A percentile compares a stretch with the other conserved stretches of the same genome.
Conservation (phyloP, 2,888 invertebrate genomes). For the Philhelius pedissequus region DNA sequence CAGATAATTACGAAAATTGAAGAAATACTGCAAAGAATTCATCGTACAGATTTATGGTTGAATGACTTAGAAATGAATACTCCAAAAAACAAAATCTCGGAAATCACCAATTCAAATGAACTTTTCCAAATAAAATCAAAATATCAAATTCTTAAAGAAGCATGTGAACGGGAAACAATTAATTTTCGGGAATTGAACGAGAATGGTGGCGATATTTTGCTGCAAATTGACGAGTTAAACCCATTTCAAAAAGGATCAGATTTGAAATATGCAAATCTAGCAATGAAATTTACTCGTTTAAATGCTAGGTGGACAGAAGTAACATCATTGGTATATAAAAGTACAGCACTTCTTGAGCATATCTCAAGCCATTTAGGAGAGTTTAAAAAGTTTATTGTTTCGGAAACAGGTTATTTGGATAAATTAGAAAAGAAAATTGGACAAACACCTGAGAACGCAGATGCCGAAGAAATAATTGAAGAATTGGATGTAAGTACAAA, state of each 20-base stretch:
- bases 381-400: constrained; percentile 88
- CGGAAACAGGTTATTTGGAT: constrained; percentile 87
- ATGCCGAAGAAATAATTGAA: constrained; percentile 95
- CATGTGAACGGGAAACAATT: constrained; percentile 84
- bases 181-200: constrained; percentile 86
- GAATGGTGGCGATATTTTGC: constrained; percentile 83
- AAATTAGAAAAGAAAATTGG: constrained; percentile 87
- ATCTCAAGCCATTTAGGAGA: constrained; percentile 89
- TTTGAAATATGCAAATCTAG: constrained; percentile 81
- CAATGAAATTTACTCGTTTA: constrained; percentile 84
- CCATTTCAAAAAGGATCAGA: constrained; percentile 72
- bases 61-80: constrained; percentile 82
- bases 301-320: constrained; percentile 87
- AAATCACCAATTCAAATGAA: constrained; percentile 84
- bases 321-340: constrained; percentile 84
- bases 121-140: constrained; percentile 86
- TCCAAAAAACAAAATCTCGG: constrained; percentile 81
- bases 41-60: constrained; percentile 82
- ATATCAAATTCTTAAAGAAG: constrained; percentile 86
- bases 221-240: constrained; percentile 80
- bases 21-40: constrained; percentile 74
- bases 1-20: constrained; percentile 74
- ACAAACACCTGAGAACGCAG: constrained; percentile 85
- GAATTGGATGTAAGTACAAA: constrained; percentile 87
- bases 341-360: constrained; percentile 84